Evolutionary conservation across 2,888 invertebrate species (phyloP).

Genomic region (Cistogaster globosa): DNA sequence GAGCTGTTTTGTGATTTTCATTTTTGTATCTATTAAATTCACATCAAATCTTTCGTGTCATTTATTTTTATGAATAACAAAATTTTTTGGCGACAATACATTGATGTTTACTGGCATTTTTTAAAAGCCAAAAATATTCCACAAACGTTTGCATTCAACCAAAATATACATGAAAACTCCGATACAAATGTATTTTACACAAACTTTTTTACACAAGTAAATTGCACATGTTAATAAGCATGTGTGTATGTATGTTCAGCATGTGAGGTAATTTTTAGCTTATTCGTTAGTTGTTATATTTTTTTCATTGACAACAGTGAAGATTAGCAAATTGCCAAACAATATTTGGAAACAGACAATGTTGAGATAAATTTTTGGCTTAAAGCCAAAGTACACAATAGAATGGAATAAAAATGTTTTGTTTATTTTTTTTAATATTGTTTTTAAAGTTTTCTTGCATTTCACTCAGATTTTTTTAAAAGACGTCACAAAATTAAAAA

Average conservation of each 20-base stretch:
- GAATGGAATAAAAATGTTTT: neutral
- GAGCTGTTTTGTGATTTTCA: neutral
- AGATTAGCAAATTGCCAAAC: constrained; percentile 59
- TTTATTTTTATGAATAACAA: constrained; percentile 40
- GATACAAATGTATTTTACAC: constrained; percentile 1
- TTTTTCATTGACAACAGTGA: constrained; percentile 33
- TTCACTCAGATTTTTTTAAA: too few species aligned
- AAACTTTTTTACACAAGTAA: neutral
- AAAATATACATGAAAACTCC: neutral
- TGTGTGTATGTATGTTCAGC: neutral
- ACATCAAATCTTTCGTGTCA: constrained; percentile 24
- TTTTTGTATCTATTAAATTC: constrained; percentile 14
- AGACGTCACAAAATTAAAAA: too few species aligned
- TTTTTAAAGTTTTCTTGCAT: neutral
- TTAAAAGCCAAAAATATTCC: constrained; percentile 14
- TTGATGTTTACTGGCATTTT: constrained; percentile 12
- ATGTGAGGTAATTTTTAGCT: constrained; percentile 24
- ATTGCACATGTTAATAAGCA: neutral
- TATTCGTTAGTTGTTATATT: constrained; percentile 7
- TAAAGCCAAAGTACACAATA: constrained; percentile 22
- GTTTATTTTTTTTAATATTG: neutral
- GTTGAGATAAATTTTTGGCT: constrained; percentile 38
- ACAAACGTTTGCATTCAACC: neutral
- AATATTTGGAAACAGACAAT: constrained; percentile 35
- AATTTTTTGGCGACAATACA: constrained; percentile 53